Conservation (phyloP, 2,888 invertebrate genomes). For the Pantelozetes paolii region DNA sequence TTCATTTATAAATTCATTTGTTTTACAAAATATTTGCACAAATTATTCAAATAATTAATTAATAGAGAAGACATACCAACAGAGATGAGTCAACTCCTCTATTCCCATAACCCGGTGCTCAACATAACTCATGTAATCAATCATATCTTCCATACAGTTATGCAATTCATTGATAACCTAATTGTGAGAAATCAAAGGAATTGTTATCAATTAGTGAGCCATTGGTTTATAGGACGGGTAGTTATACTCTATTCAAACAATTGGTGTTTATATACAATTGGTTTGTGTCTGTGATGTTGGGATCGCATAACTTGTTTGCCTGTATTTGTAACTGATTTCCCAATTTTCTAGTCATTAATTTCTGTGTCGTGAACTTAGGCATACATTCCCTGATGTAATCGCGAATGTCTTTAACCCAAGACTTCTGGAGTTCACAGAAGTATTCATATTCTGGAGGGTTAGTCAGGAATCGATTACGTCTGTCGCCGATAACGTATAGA, state of each 20-base stretch:
- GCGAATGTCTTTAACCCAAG: conserved; percentile 1
- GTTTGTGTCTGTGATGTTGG: not conserved
- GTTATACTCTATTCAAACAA: conserved; percentile 13
- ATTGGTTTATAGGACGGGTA: not conserved
- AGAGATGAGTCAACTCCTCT: conserved; percentile 9
- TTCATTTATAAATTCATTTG: too few species aligned
- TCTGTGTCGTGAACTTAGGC: conserved; percentile 1
- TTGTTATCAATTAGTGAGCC: not conserved
- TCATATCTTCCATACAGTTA: conserved; percentile 35
- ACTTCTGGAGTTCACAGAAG: conserved; percentile 6
- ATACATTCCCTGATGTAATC: conserved; percentile 23
- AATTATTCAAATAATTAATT: conserved; percentile 9
- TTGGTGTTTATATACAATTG: not conserved
- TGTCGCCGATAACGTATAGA: conserved; percentile 27
- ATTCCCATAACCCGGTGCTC: conserved; percentile 7
- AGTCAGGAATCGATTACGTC: conserved; percentile 10
- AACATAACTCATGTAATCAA: conserved; percentile 6
- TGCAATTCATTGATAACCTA: conserved; percentile 22
- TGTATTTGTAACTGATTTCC: conserved; percentile 14
- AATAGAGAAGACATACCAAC: not conserved
- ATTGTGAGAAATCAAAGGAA: not conserved
- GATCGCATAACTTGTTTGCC: not conserved
- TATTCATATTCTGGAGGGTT: not conserved
- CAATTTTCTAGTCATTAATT: conserved; percentile 21
- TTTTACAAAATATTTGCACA: too few species aligned